A percentile compares a stretch with the other conserved stretches of the same genome.
Evolutionary conservation across 23 tunicate species (phyloP).

Genomic region (Diplosoma virens): DNA sequence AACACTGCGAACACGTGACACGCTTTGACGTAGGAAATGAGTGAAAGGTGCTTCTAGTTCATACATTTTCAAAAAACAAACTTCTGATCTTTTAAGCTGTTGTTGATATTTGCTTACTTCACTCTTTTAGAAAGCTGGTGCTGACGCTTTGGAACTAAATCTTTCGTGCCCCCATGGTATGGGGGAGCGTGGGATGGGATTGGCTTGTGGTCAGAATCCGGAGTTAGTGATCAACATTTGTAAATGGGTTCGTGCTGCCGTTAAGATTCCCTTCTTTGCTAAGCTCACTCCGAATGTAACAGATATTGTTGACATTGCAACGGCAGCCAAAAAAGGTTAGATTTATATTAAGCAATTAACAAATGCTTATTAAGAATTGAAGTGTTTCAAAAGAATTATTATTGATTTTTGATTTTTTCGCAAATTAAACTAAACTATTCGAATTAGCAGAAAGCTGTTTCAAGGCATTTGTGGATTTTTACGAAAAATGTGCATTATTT

Average conservation of each 20-base stretch:
- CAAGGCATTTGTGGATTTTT: background rate
- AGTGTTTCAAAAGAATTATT: too few species aligned
- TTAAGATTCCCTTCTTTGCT: constrained; percentile 91
- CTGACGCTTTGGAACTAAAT: constrained; percentile 95
- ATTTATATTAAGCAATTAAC: too few species aligned
- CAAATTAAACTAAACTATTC: too few species aligned
- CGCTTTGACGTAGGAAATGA: too few species aligned
- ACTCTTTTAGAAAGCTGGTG: constrained; percentile 71
- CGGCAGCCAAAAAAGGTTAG: constrained; percentile 89
- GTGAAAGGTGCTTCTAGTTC: too few species aligned
- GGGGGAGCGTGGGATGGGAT: constrained; percentile 99
- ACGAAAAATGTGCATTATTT: background rate
- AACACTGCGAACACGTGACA: too few species aligned
- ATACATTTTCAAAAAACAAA: too few species aligned
- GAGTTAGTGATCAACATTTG: constrained; percentile 91
- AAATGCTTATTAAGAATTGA: too few species aligned
- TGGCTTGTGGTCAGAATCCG: constrained; percentile 97
- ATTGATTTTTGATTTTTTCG: too few species aligned
- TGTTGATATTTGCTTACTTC: too few species aligned
- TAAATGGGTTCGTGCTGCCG: constrained; percentile 91
- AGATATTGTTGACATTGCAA: constrained; percentile 80
- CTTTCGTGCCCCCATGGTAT: constrained; percentile 99
- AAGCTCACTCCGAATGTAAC: constrained; percentile 99
- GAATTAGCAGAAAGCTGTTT: background rate
- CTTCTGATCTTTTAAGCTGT: too few species aligned